Percentiles rank a stretch among this genome's conserved stretches.
These are phyloP conservation scores for Laticauda colubrina DNA, from an alignment of 2,113 vertebrate genomes.

Conservation along the genomic window DNA sequence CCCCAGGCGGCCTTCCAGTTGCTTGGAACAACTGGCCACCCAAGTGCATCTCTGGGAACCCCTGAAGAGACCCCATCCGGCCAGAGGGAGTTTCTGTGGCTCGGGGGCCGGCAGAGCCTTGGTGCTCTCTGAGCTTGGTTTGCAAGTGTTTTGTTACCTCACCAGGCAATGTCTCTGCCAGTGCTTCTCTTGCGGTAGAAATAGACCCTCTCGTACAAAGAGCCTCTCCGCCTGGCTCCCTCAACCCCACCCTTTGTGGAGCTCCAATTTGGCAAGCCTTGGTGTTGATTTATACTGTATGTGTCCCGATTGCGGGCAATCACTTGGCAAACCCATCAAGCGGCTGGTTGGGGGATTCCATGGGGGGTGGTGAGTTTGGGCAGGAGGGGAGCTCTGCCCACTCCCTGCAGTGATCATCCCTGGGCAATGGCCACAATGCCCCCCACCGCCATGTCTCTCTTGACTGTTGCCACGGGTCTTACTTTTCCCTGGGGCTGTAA, in stretches of 20 bases:
- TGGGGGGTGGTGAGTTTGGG: background rate
- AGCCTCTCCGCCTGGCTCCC: background rate
- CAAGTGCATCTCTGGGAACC: background rate
- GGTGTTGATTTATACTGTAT: background rate
- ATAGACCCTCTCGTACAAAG: background rate
- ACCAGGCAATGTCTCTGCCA: background rate
- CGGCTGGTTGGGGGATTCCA: background rate
- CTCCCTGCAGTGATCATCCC: background rate
- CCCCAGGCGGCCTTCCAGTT: fast-evolving
- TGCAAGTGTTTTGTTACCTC: background rate
- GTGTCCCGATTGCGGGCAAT: background rate
- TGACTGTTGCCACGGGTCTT: background rate
- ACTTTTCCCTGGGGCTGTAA: background rate
- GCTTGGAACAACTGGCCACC: background rate
- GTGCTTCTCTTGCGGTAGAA: background rate
- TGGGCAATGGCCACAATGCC: background rate
- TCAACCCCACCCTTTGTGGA: background rate
- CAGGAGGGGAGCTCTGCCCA: background rate
- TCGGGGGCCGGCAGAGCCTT: background rate
- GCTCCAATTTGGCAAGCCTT: background rate
- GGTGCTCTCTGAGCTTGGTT: background rate
- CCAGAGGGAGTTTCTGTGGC: background rate
- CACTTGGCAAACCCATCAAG: background rate
- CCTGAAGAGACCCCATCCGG: background rate
- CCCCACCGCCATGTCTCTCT: background rate